Evolutionary conservation across 2,888 invertebrate species (phyloP).

Genomic region (Synanthedon vespiformis): DNA sequence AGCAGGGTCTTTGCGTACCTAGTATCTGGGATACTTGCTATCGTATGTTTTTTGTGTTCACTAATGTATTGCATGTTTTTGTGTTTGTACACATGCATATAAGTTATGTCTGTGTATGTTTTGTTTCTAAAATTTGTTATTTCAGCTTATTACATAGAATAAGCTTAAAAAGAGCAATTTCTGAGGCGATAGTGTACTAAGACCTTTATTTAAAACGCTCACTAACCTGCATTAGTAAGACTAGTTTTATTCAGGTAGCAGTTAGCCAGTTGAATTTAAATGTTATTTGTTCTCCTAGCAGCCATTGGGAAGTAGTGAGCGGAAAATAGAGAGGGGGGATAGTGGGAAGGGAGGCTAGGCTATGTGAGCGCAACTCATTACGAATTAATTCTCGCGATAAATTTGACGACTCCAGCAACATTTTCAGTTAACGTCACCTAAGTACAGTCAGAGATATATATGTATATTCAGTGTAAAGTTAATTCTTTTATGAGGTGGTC

Average conservation of each 20-base stretch:
- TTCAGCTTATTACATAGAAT: too few relatives aligned
- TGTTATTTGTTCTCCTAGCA: not conserved
- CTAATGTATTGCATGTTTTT: too few relatives aligned
- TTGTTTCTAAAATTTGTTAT: too few relatives aligned
- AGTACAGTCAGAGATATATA: not conserved
- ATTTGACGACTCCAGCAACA: not conserved
- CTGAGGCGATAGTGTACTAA: too few relatives aligned
- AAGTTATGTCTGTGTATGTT: too few relatives aligned
- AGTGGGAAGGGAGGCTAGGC: not conserved
- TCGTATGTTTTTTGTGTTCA: too few relatives aligned
- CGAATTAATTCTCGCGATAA: slow-evolving; percentile 3
- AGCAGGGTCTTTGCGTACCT: too few relatives aligned
- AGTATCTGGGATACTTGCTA: too few relatives aligned
- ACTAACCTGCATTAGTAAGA: not conserved
- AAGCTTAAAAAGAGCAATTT: too few relatives aligned
- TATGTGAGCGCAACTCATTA: slow-evolving; percentile 3
- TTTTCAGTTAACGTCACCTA: not conserved
- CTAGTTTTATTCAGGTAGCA: not conserved
- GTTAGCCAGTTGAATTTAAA: not conserved
- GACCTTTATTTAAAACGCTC: not conserved
- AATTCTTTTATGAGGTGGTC: too few relatives aligned
- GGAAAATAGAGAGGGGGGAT: not conserved
- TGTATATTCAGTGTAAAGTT: too few relatives aligned
- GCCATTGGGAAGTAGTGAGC: not conserved
- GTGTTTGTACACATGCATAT: too few relatives aligned